Percentiles rank a stretch among this genome's conserved stretches.
These are phyloP conservation scores for Callocephalon fimbriatum DNA, from an alignment of 2,113 vertebrate species.

Conservation along the genomic window DNA sequence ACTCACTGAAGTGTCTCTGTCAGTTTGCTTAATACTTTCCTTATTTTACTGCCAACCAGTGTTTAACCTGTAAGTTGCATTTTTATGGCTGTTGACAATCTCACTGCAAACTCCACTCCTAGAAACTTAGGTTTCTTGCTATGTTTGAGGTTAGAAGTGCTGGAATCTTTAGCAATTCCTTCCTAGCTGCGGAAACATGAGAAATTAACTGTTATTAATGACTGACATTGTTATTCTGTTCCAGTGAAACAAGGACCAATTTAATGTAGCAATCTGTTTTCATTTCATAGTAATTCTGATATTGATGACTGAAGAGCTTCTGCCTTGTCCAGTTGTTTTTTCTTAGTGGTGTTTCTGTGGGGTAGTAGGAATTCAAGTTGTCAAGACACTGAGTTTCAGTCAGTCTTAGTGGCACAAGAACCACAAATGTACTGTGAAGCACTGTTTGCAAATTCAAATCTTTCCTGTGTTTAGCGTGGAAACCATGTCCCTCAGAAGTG, in stretches of 20 bases:
- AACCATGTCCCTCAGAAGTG: slow-evolving; percentile 85
- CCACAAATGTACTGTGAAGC: not conserved
- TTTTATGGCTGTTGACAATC: not conserved
- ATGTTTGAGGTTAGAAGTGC: not conserved
- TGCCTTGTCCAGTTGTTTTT: not conserved
- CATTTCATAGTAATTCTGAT: not conserved
- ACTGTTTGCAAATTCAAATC: not conserved
- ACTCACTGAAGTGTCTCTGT: not conserved
- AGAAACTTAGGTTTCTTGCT: not conserved
- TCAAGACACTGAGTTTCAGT: not conserved
- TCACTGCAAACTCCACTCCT: not conserved
- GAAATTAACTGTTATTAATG: not conserved
- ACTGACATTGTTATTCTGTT: not conserved
- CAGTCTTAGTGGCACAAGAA: not conserved
- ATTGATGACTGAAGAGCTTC: not conserved
- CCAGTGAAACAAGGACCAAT: not conserved
- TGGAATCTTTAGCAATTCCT: not conserved
- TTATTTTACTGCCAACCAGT: not conserved
- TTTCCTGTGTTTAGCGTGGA: slow-evolving; percentile 80
- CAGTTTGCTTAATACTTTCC: not conserved
- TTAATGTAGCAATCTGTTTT: not conserved
- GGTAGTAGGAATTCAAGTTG: not conserved
- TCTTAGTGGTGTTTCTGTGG: not conserved
- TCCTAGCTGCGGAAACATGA: not conserved
- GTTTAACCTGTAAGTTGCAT: not conserved